Base-by-base conservation (phyloP, 35 echinoderm and acorn worm genomes). In the Strongylocentrotus purpuratus region DNA sequence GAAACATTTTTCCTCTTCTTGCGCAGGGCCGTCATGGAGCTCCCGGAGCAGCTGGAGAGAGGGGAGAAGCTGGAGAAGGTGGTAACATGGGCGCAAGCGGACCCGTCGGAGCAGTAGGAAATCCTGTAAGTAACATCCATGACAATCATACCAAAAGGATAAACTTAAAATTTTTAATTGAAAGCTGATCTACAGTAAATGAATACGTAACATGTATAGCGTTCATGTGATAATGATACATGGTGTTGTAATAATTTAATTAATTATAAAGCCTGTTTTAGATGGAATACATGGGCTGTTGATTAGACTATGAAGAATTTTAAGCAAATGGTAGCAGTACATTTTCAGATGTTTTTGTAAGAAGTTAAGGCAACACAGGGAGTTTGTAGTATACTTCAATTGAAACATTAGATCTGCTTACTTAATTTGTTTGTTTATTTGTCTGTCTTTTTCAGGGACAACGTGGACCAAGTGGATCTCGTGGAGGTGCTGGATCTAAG, bases 41-140 rank as follows among this genome's bases (percentile, higher is more conserved):
- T 87, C 60, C 32, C 4, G 96, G 96, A 95, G 95, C 86, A 31
- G 78, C 94, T 94, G 97, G 97, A 93, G 96, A 96, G 18, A 86
- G 91, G 47, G 97, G 97, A 65, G 94, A 93, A 13, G 87, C 55
- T 47, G 97, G 97, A 94, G 94, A 95, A 50, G 33, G 45, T 95
- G 97, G 97, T 96, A 93, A 94, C 31, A 93, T 92, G 89, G 97
- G 97, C 33, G 55, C 86, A 70, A 48, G 90, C 22, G 97, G 97
- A 85, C 31, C 65, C 7, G 12, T 94, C 46, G 97, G 97, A 47
- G 88, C 96, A 88, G 94, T 90, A 89, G 97, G 97, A 87, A 93
- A 93, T n/a, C 91, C 91, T 47, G 91, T 93, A 58, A 93, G 91
- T 50, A 31, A 91, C n/a, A 1, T 86, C 12, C 25, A 9, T 33